Base-by-base conservation (phyloP, 1,140 invertebrate genomes). In the Eumaeus atala region DNA sequence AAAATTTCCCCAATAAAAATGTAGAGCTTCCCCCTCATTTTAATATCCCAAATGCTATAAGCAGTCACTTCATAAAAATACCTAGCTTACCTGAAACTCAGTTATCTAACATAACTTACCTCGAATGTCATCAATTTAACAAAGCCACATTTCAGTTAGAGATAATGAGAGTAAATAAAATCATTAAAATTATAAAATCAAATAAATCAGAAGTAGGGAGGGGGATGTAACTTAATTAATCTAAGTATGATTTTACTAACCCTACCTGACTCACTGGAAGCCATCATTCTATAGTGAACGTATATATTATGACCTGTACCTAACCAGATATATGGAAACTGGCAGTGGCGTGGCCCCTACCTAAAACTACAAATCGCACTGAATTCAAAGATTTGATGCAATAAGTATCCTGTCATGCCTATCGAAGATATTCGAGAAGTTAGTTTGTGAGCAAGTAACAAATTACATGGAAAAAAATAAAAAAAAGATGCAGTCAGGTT, bases 331-430 rank as follows among this genome's bases (percentile, higher is more conserved):
- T 38, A 8, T 67, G 65, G 61, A 62, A 66, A 21, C 28, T 14
- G 8, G 64, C 59, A 12, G 37, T 62, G 17, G 44, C 62, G 5
- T 18, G 37, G 3, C 60, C 64, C 5, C 3, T 67, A 10, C 58
- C 64, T 17, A 67, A 67, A 51, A 36, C 33, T 8, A n/a, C 17
- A 6, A 50, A 55, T 28, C 56, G 54, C 8, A 12, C n/a, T 5
- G 54, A 58, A 16, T 33, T 62, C 0, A 61, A 67, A 47, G 65
- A 67, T 37, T 37, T 67, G 8, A 49, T 61, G 35, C 61, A 0
- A 67, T 64, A 16, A 64, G 59, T 40, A 61, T 67, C 17, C 36
- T 67, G 1, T 60, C 64, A 0, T 59, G 48, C 37, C 8, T 63
- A 14, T 59, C 61, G 14, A 63, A 63, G 17, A 40, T 59, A n/a